A percentile compares a stretch with the other conserved stretches of the same genome.
Evolutionary conservation across 2,888 invertebrate species (phyloP).

Genomic region (Osmoderma eremita): DNA sequence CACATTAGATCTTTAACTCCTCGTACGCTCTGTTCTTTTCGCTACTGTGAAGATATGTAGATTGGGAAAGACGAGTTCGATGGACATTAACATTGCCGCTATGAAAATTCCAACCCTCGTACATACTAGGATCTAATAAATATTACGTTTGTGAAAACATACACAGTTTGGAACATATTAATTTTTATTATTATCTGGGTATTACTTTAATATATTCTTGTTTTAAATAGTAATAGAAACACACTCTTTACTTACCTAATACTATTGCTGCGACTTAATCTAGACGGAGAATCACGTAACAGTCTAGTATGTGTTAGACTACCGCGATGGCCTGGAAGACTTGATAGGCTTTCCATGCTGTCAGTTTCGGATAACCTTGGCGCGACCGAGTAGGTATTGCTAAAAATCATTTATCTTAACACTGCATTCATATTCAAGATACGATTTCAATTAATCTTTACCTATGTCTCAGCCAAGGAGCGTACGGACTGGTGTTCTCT

Average conservation of each 20-base stretch:
- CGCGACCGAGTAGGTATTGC: slow-evolving; percentile 78
- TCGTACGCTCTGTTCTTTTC: too few relatives aligned
- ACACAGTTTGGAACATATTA: too few relatives aligned
- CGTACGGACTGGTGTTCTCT: slow-evolving; percentile 84
- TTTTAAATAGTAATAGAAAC: not conserved
- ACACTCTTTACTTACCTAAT: slow-evolving; percentile 77
- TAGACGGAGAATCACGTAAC: slow-evolving; percentile 75
- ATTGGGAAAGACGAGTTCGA: too few relatives aligned
- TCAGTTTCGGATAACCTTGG: slow-evolving; percentile 89
- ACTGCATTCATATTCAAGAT: not conserved
- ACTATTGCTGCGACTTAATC: slow-evolving; percentile 90
- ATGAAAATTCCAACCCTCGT: too few relatives aligned
- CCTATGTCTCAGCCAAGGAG: slow-evolving; percentile 89
- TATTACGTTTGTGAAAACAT: too few relatives aligned
- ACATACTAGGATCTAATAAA: too few relatives aligned
- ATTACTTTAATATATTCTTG: too few relatives aligned
- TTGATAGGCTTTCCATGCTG: slow-evolving; percentile 83
- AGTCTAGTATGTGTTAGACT: slow-evolving; percentile 79
- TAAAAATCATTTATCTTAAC: slow-evolving; percentile 57
- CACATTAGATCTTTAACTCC: too few relatives aligned
- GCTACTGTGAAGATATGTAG: too few relatives aligned
- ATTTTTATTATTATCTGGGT: too few relatives aligned
- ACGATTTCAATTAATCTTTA: slow-evolving; percentile 53
- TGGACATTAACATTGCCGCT: too few relatives aligned
- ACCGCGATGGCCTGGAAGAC: slow-evolving; percentile 67